Base-by-base conservation (phyloP, 2,888 invertebrate genomes). In the Cosmia trapezina region DNA sequence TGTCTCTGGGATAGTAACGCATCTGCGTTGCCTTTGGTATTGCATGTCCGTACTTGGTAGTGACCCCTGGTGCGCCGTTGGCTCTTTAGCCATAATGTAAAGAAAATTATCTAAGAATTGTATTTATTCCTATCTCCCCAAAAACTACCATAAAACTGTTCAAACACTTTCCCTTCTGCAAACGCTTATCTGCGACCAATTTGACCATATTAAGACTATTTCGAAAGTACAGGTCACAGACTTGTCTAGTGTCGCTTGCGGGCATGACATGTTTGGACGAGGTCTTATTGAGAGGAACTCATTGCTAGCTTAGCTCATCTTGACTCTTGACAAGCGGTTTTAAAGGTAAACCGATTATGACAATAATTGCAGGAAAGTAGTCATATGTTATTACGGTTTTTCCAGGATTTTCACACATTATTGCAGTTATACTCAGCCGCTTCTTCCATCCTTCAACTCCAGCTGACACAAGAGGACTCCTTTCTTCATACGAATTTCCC, bases 211-310 rank as follows among this genome's bases (percentile, higher is more conserved):
- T 60, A 61, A 84, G 83, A 63, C 5, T 47, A 61, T 67, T 84
- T 74, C 57, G 86, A 84, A 84, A 84, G 84, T 86, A 14, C 67
- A 70, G 81, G 65, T 71, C 81, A 47, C 43, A 66, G 67, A 41
- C 61, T 76, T 67, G 75, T 71, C 68, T 83, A 66, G 83, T 83
- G 65, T 76, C 71, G 81, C 81, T 76, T 37, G 84, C 68, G 84
- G 81, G 84, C 81, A 76, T 76, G 59, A 61, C 56, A 67, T 19
- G 61, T 76, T 63, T 49, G 54, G 47, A 28, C 37, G 54, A 62
- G 54, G 70, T 56, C 28, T 71, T n/a, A 41, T 28, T 17, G 19
- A n/a, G 9, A 60, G 8, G 19, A 7, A 47, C 45, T 60, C 64
- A n/a, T 61, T 73, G 12, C 54, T 70, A 41, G 80, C 64, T 70